phyloP scores from a whole-genome alignment of 2,888 invertebrate species.

The Clivina fossor region DNA sequence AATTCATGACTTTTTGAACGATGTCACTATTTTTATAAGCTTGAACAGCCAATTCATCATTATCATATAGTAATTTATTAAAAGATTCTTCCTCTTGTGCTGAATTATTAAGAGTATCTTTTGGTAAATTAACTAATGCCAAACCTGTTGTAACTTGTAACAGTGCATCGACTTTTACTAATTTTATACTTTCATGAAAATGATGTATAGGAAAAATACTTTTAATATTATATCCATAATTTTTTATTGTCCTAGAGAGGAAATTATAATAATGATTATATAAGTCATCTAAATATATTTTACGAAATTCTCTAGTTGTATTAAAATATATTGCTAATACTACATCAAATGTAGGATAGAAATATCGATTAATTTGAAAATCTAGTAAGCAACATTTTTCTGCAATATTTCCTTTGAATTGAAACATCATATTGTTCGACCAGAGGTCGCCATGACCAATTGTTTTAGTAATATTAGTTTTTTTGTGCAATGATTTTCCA shows the following conservation, averaged over 20 bases:
- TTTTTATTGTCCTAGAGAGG: not conserved
- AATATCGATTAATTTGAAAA: not conserved
- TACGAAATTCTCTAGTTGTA: conserved; percentile 3
- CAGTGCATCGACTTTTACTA: conserved; percentile 1
- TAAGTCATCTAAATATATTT: conserved; percentile 1
- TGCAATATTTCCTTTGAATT: no score
- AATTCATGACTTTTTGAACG: no score
- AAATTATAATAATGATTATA: conserved; percentile 2
- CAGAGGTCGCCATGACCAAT: conserved; percentile 15
- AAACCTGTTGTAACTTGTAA: not conserved
- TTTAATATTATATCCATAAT: conserved; percentile 8
- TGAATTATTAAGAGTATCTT: no score
- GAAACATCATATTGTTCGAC: conserved; percentile 18
- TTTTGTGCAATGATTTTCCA: conserved; percentile 1
- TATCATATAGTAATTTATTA: no score
- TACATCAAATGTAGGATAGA: not conserved
- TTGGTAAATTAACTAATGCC: not conserved
- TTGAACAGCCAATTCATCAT: no score
- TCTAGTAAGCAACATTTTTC: no score
- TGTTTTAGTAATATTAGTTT: conserved; percentile 9
- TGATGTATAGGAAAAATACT: not conserved
- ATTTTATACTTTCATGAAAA: conserved; percentile 3
- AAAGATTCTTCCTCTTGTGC: no score
- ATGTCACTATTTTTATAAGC: no score
- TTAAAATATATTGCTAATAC: not conserved